These are phyloP conservation scores for Sialia sialis DNA, from an alignment of 2,113 vertebrate species.

Conservation along the genomic window DNA sequence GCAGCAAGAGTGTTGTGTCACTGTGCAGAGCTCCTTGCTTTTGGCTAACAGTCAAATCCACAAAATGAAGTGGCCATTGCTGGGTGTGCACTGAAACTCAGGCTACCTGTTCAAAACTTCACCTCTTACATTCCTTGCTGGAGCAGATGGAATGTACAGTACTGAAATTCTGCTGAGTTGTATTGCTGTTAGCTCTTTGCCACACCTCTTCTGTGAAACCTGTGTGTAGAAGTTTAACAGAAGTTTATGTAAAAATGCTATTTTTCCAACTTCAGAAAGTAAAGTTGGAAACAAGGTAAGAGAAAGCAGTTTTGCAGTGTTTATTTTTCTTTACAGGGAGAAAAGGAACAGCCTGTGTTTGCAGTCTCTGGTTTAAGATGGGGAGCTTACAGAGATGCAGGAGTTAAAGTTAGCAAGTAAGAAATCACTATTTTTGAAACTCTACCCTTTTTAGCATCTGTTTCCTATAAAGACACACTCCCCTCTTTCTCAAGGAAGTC, in stretches of 20 bases:
- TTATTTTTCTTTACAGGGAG: conserved; percentile 77
- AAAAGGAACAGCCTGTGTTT: conserved; percentile 92
- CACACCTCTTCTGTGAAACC: neutral
- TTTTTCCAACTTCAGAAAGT: neutral
- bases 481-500: neutral
- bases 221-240: neutral
- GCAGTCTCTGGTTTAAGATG: conserved; percentile 90
- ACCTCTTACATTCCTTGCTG: neutral
- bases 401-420: conserved; percentile 89
- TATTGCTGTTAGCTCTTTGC: neutral
- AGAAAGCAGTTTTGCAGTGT: neutral
- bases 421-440: neutral
- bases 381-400: conserved; percentile 92
- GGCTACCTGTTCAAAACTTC: neutral
- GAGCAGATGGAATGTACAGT: neutral
- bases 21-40: neutral
- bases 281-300: neutral
- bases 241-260: neutral
- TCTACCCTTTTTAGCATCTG: neutral
- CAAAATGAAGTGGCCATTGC: neutral
- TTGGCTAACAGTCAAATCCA: neutral
- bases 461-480: neutral
- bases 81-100: neutral
- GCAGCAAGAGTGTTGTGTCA: neutral
- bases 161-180: neutral